Base-by-base conservation (phyloP, 2,113 vertebrate species). In the Sylvia atricapilla region DNA sequence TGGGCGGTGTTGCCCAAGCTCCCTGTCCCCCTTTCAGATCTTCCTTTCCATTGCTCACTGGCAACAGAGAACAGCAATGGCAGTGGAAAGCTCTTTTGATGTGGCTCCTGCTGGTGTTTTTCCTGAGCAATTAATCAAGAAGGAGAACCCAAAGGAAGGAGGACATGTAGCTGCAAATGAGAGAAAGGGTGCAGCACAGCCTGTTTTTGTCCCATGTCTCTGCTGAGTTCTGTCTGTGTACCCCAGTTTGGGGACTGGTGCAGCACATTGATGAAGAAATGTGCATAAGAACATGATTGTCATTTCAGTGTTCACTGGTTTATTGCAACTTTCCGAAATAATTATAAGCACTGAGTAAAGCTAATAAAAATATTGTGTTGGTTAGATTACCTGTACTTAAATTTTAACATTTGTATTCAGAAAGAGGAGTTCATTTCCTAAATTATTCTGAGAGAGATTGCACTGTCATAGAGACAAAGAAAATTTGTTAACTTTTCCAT, bases 161-260 rank as follows among this genome's bases (percentile, higher is more conserved):
- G 11, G 11, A 44, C 0, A 1, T 0, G 0, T 13, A 37, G 35
- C n/a, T 41, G 47, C 22, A 28, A 55, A 46, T 14, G 12, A 77
- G 13, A 9, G 9, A 14, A 68, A 5, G 15, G 11, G 12, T 0
- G 1, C 7, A 17, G 13, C 28, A 31, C 17, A 43, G 15, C 9
- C 6, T 8, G 1, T 1, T 46, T 31, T 49, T 4, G 0, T 24
- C 19, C 6, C 12, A 7, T 14, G 7, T 82, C 23, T 64, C 41
- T 58, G 9, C 31, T 39, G 66, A 78, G 31, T 14, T 81, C 55
- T 78, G 33, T 44, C 41, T 7, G 11, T 46, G 15, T 31, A 62
- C 13, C 49, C 49, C 15, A 13, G 17, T 43, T 30, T 47, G 49
- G 39, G 62, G 39, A 33, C 6, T 15, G 33, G 5, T 60, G 55